Evolutionary conservation across 2,797 vertebrate genomes (phyloP).

Genomic region (Phrynocephalus forsythii): DNA sequence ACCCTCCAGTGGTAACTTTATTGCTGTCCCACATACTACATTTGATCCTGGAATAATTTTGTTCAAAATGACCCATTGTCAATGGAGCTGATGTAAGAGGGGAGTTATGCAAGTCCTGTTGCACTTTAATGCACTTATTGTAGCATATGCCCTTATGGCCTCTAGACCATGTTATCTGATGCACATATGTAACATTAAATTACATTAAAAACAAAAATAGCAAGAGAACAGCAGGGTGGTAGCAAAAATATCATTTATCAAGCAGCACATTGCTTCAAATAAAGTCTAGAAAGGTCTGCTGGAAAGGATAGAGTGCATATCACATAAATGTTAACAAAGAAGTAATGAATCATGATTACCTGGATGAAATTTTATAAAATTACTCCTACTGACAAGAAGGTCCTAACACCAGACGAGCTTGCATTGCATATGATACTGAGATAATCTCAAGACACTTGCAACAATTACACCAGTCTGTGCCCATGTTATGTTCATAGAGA

Average conservation of each 20-base stretch:
- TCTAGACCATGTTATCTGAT: too few species aligned
- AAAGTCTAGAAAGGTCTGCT: not conserved
- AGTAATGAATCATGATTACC: too few species aligned
- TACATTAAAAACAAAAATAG: not conserved
- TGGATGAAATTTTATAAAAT: not conserved
- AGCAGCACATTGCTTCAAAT: not conserved
- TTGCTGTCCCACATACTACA: too few species aligned
- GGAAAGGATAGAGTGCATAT: not conserved
- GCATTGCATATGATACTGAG: not conserved
- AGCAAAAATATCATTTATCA: not conserved
- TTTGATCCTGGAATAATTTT: too few species aligned
- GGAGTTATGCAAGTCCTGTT: too few species aligned
- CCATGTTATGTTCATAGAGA: not conserved
- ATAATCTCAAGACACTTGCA: not conserved
- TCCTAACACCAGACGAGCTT: not conserved
- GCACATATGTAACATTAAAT: not conserved
- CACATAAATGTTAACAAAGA: too few species aligned
- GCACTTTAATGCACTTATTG: too few species aligned
- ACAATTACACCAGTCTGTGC: not conserved
- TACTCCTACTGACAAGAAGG: not conserved
- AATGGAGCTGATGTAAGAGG: too few species aligned
- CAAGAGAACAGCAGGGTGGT: not conserved
- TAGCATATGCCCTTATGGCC: too few species aligned
- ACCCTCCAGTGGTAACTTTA: too few species aligned
- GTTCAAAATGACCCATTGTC: too few species aligned